A percentile compares a stretch with the other conserved stretches of the same genome.
Conservation (phyloP, 1,140 invertebrate genomes). For the Dendroctonus valens region DNA sequence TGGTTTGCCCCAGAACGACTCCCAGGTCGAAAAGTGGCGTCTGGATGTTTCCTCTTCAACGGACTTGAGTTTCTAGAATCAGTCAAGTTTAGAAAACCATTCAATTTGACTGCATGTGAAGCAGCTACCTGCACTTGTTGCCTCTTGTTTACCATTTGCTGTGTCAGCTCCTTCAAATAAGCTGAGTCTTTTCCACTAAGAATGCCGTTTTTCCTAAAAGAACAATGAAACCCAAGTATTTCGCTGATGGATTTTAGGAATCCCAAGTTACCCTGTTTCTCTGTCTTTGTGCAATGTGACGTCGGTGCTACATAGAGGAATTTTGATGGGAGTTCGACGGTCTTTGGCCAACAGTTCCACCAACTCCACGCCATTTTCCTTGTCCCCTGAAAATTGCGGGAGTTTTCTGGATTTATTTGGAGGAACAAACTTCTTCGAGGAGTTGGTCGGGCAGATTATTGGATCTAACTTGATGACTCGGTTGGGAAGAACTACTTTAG, state of each 20-base stretch:
- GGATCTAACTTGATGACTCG: conserved; percentile 35
- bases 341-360: conserved; percentile 64
- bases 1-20: conserved; percentile 64
- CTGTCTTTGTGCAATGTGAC: conserved; percentile 52
- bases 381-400: conserved; percentile 53
- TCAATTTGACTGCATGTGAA: not conserved
- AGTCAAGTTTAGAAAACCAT: conserved; percentile 33
- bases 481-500: conserved; percentile 30
- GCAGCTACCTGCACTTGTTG: conserved; percentile 39
- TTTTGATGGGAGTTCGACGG: conserved; percentile 48
- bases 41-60: conserved; percentile 59
- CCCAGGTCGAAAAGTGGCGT: conserved; percentile 66
- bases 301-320: conserved; percentile 58
- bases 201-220: conserved; percentile 32
- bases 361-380: conserved; percentile 63
- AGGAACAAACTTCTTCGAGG: conserved; percentile 35
- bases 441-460: conserved; percentile 21
- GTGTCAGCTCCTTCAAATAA: conserved; percentile 44
- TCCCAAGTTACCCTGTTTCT: conserved; percentile 29
- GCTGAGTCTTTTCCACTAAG: conserved; percentile 34
- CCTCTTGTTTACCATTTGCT: conserved; percentile 45
- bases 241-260: not conserved
- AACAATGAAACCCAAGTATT: conserved; percentile 12
- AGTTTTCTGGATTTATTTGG: conserved; percentile 47
- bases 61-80: conserved; percentile 51